phyloP scores from a whole-genome alignment of 2,113 vertebrate genomes.

The Hyaena hyaena region DNA sequence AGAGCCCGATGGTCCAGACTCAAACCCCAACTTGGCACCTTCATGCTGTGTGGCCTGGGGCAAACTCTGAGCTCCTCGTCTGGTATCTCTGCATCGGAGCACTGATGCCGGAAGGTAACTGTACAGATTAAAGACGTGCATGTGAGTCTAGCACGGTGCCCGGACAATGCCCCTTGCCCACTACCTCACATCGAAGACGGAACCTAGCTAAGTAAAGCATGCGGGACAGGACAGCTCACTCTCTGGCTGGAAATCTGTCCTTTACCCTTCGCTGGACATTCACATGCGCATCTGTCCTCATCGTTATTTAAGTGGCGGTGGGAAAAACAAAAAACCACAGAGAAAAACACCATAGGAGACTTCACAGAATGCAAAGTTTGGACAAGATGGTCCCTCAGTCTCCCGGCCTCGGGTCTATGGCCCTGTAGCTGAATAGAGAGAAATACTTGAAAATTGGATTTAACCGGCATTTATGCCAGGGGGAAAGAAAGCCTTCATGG shows the following conservation, averaged over 20 bases:
- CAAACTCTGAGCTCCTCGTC: not conserved
- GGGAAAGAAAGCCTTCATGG: not conserved
- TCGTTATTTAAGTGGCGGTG: not conserved
- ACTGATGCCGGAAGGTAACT: not conserved
- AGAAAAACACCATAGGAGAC: not conserved
- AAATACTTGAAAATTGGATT: not conserved
- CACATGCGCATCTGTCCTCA: accelerated
- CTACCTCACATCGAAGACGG: not conserved
- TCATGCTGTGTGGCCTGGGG: not conserved
- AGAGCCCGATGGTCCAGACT: not conserved
- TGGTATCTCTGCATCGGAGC: accelerated
- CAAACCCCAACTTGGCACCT: not conserved
- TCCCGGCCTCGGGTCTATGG: accelerated
- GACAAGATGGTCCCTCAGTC: not conserved
- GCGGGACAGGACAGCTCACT: accelerated
- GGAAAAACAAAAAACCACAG: not conserved
- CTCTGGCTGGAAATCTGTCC: not conserved
- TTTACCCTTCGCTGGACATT: not conserved
- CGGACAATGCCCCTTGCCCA: not conserved
- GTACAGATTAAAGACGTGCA: accelerated
- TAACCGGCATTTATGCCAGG: not conserved
- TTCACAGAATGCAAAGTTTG: accelerated
- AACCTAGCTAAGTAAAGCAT: not conserved
- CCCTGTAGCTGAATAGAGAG: not conserved
- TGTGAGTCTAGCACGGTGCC: not conserved